These are phyloP conservation scores for Rhinogobius similis DNA, from an alignment of 2,113 vertebrate genomes.

Conservation along the genomic window DNA sequence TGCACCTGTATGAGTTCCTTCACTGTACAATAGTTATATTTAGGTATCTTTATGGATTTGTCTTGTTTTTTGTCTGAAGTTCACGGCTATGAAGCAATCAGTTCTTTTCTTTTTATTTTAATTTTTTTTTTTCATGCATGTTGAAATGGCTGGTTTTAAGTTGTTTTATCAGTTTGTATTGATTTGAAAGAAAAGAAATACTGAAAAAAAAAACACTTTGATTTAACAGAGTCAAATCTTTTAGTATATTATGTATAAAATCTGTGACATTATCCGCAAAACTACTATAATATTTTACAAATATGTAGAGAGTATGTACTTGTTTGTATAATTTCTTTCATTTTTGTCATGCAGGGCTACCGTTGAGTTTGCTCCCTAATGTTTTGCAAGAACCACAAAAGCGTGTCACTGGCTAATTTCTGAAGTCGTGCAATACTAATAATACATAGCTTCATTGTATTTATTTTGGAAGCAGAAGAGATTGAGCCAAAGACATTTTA, in stretches of 20 bases:
- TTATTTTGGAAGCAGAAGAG: conserved; percentile 54
- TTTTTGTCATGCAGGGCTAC: conserved; percentile 46
- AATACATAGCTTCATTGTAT: conserved; percentile 56
- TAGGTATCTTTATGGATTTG: conserved; percentile 75
- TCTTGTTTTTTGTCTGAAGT: conserved; percentile 82
- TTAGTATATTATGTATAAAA: conserved; percentile 96
- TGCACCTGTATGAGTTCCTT: conserved; percentile 52
- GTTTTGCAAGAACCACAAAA: conserved; percentile 27
- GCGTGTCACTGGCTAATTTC: conserved; percentile 59
- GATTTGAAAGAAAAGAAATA: conserved; percentile 67
- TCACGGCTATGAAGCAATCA: conserved; percentile 83
- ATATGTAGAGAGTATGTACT: conserved; percentile 85
- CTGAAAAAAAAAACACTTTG: conserved; percentile 57
- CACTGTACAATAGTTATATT: conserved; percentile 78
- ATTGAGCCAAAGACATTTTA: conserved; percentile 64
- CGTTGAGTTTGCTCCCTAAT: conserved; percentile 69
- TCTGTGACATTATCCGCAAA: conserved; percentile 91
- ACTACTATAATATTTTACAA: conserved; percentile 88
- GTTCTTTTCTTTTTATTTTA: conserved; percentile 40
- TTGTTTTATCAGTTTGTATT: conserved; percentile 81
- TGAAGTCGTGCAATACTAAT: conserved; percentile 69
- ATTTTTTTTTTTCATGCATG: conserved; percentile 85
- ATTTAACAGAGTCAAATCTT: conserved; percentile 77
- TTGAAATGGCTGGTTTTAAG: conserved; percentile 84
- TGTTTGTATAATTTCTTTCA: conserved; percentile 56